Percentiles rank a stretch among this genome's conserved stretches.
phyloP scores from a whole-genome alignment of 2,888 invertebrate species.

The Noctua fimbriata region DNA sequence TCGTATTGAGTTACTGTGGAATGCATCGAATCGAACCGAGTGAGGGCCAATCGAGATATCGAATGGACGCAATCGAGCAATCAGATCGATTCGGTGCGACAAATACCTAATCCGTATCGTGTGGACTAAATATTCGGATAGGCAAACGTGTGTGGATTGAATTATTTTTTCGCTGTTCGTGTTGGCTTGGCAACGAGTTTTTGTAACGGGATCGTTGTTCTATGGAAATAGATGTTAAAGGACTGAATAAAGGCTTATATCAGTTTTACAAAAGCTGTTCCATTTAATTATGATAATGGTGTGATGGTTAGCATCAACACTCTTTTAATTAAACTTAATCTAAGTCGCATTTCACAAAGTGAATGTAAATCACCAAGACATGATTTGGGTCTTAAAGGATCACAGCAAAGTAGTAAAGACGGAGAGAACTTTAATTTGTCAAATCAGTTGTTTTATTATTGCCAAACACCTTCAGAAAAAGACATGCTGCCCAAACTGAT shows the following conservation, averaged over 20 bases:
- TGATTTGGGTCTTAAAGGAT: too few relatives aligned
- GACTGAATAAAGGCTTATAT: neutral
- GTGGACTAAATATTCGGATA: constrained; percentile 49
- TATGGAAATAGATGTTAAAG: neutral
- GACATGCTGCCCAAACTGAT: too few relatives aligned
- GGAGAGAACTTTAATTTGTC: too few relatives aligned
- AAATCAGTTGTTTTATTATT: too few relatives aligned
- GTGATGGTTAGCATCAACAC: neutral
- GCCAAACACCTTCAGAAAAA: too few relatives aligned
- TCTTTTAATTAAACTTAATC: too few relatives aligned
- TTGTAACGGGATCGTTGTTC: neutral
- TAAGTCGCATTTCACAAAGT: too few relatives aligned
- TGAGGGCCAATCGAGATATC: constrained; percentile 75
- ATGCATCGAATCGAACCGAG: constrained; percentile 66
- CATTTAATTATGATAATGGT: neutral
- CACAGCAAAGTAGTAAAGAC: too few relatives aligned
- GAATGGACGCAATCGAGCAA: constrained; percentile 80
- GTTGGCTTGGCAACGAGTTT: constrained; percentile 18
- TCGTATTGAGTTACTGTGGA: constrained; percentile 77
- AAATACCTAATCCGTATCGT: constrained; percentile 46
- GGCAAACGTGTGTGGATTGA: constrained; percentile 37
- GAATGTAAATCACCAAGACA: too few relatives aligned
- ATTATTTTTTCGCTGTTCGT: constrained; percentile 28
- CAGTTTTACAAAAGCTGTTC: neutral
- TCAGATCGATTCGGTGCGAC: constrained; percentile 70